Evolutionary conservation across 2,113 vertebrate species (phyloP), one percentile per base, ranked within the genome.

Genomic region (Tachycineta bicolor): DNA sequence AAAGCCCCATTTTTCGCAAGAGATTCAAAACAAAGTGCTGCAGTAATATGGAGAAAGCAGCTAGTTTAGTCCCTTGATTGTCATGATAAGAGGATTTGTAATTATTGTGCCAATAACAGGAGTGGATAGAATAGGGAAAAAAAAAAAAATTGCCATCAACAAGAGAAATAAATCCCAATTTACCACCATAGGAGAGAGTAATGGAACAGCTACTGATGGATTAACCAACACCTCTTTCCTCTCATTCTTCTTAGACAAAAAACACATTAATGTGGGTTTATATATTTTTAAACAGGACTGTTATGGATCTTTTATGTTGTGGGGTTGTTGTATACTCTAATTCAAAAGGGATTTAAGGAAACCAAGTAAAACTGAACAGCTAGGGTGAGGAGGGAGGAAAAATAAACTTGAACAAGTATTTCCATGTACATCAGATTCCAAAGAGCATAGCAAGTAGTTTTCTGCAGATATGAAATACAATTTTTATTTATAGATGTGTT

Each of bases 21-120:
- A 85, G 52, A 71, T 83, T 81, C 87, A 88, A 94, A 95, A 85
- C 82, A 83, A 96, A 93, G 79, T 85, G 59, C 44, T 91, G 71
- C 68, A 93, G 88, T 83, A 92, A 80, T 41, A 78, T 46, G 59
- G 68, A 47, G 75, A 86, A 85, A 86, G 34, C 50, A 92, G 68
- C 46, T 93, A 70, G 75, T 92, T 96, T 81, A 88, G 69, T 81
- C 75, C 62, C 34, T 46, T 43, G 55, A 93, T 96, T 96, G 47
- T 74, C 93, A 81, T 83, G 95, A 80, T 90, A 91, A 90, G 79
- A 90, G 78, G 47, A 83, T 65, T 60, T 89, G 44, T 67, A 86
- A 90, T 94, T 95, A 78, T 76, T 96, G 55, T 62, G 44, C 87
- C 87, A 93, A 49, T 88, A 93, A 59, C 43, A 91, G 58, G 28